A percentile compares a stretch with the other conserved stretches of the same genome.
These are phyloP conservation scores for Melanotaenia boesemani DNA, from an alignment of 2,797 vertebrate species.

Conservation along the genomic window DNA sequence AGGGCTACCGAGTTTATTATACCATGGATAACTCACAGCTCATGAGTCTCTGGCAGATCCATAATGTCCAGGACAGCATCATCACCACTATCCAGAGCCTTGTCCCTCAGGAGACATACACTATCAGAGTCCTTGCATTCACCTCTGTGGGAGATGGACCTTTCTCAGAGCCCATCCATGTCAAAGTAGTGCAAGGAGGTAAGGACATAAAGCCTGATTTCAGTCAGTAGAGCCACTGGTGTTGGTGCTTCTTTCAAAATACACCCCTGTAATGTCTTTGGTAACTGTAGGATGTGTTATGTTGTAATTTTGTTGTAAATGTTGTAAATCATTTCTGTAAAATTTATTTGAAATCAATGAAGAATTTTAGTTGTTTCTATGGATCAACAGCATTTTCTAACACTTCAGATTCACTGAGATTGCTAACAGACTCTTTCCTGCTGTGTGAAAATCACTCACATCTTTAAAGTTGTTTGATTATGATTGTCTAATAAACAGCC, in stretches of 20 bases:
- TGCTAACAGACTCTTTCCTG: slow-evolving; percentile 28
- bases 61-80: slow-evolving; percentile 96
- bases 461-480: slow-evolving; percentile 45
- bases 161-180: slow-evolving; percentile 95
- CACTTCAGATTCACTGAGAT: slow-evolving; percentile 30
- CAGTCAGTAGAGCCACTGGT: neutral
- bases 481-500: slow-evolving; percentile 1
- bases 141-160: slow-evolving; percentile 98
- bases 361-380: slow-evolving; percentile 15
- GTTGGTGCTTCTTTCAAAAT: neutral
- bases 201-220: slow-evolving; percentile 54
- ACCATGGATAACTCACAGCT: slow-evolving; percentile 94
- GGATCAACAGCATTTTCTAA: slow-evolving; percentile 30
- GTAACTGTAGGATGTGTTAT: neutral
- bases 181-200: slow-evolving; percentile 98
- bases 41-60: slow-evolving; percentile 95
- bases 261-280: neutral
- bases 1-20: slow-evolving; percentile 97
- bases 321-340: too few relatives aligned
- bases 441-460: slow-evolving; percentile 30
- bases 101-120: slow-evolving; percentile 93
- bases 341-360: too few relatives aligned
- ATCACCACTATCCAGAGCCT: slow-evolving; percentile 96
- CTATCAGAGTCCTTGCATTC: slow-evolving; percentile 95
- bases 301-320: neutral